phyloP scores from a whole-genome alignment of 2,113 vertebrate genomes.

The Elephas maximus region DNA sequence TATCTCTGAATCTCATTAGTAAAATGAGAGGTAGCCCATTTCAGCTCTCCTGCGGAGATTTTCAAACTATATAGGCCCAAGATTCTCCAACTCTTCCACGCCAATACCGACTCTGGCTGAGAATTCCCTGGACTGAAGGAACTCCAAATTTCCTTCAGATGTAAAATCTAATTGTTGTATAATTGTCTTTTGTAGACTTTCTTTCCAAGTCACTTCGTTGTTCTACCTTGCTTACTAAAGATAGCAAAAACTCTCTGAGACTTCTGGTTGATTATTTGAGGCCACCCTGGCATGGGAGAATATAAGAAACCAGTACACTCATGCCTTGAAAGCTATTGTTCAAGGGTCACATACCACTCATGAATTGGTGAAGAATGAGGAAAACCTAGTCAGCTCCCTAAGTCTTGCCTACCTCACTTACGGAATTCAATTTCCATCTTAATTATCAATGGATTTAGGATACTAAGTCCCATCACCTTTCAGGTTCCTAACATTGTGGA shows the following conservation, averaged over 20 bases:
- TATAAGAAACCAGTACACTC: background rate
- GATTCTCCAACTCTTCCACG: background rate
- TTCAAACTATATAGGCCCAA: background rate
- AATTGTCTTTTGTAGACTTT: conserved; percentile 12
- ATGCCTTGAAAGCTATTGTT: background rate
- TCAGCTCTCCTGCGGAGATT: background rate
- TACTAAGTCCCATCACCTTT: background rate
- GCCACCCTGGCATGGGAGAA: background rate
- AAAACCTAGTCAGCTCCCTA: background rate
- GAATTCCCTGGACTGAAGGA: background rate
- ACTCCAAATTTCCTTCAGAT: background rate
- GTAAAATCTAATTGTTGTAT: background rate
- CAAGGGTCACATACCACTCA: background rate
- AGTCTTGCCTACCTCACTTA: background rate
- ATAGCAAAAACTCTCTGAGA: background rate
- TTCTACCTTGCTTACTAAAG: background rate
- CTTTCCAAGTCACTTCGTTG: background rate
- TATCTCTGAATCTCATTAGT: background rate
- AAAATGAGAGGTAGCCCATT: background rate
- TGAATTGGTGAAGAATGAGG: background rate
- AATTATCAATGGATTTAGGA: conserved; percentile 16
- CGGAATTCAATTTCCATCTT: background rate
- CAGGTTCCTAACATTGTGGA: background rate
- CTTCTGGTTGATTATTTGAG: background rate
- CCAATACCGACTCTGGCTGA: background rate